These are phyloP conservation scores for Potamilus streckersoni DNA, from an alignment of 1,140 invertebrate species.

Conservation along the genomic window DNA sequence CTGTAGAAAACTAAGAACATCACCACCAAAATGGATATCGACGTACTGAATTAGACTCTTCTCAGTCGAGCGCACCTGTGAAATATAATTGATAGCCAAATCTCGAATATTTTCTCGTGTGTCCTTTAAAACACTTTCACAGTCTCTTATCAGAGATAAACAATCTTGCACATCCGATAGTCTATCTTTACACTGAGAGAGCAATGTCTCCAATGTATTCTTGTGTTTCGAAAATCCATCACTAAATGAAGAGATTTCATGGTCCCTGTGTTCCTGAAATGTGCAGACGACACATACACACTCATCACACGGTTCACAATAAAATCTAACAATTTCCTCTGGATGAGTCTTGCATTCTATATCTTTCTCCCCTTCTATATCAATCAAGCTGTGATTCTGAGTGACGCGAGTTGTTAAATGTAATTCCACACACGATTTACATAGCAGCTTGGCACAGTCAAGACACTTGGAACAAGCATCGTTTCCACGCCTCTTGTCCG, in stretches of 20 bases:
- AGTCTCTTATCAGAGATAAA: slow-evolving; percentile 58
- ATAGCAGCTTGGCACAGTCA: slow-evolving; percentile 67
- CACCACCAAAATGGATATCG: slow-evolving; percentile 55
- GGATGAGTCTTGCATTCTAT: slow-evolving; percentile 66
- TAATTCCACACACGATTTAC: slow-evolving; percentile 62
- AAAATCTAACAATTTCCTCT: slow-evolving; percentile 65
- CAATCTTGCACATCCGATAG: slow-evolving; percentile 41
- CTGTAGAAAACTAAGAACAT: slow-evolving; percentile 57
- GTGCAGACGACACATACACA: slow-evolving; percentile 67
- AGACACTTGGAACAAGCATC: slow-evolving; percentile 65
- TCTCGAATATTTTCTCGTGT: slow-evolving; percentile 62
- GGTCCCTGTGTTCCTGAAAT: slow-evolving; percentile 66
- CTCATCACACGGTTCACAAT: slow-evolving; percentile 66
- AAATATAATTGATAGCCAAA: slow-evolving; percentile 61
- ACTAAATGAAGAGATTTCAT: slow-evolving; percentile 66
- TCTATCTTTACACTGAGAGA: slow-evolving; percentile 50
- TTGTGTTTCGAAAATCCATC: slow-evolving; percentile 62
- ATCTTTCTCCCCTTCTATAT: slow-evolving; percentile 66
- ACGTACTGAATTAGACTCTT: slow-evolving; percentile 58
- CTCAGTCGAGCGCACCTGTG: slow-evolving; percentile 59
- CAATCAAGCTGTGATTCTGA: slow-evolving; percentile 64
- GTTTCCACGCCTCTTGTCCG: slow-evolving; percentile 38
- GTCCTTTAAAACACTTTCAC: slow-evolving; percentile 57
- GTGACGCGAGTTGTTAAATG: slow-evolving; percentile 66
- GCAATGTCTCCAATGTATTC: slow-evolving; percentile 48